Evolutionary conservation across 2,888 invertebrate genomes (phyloP).

Genomic region (Eupithecia inturbata): DNA sequence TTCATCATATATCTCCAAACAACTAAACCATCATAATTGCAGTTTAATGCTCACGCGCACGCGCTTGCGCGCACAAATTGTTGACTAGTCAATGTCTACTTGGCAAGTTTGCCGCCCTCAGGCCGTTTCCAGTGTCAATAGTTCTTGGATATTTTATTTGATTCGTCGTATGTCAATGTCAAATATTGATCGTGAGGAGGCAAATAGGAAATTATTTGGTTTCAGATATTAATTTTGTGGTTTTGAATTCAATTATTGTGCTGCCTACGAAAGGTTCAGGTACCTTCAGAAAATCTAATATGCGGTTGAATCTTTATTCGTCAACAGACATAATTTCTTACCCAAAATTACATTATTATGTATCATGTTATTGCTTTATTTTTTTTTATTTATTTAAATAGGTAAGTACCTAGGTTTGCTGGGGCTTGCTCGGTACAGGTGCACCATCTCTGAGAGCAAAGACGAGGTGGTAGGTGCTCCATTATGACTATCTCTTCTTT

Average conservation of each 20-base stretch:
- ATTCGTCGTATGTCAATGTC: conserved; percentile 19
- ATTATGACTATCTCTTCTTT: too few species aligned
- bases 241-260: background rate
- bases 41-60: background rate
- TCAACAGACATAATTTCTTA: too few species aligned
- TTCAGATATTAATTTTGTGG: background rate
- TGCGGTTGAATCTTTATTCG: too few species aligned
- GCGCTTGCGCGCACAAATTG: background rate
- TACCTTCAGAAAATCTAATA: too few species aligned
- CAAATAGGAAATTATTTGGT: background rate
- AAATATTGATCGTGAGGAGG: conserved; percentile 15
- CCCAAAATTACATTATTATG: background rate
- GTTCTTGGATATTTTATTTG: conserved; percentile 23
- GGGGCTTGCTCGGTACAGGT: too few species aligned
- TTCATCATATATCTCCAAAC: background rate
- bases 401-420: too few species aligned
- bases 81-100: conserved; percentile 15
- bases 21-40: background rate
- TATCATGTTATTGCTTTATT: background rate
- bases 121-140: conserved; percentile 45
- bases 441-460: too few species aligned
- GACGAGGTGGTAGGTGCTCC: too few species aligned
- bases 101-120: conserved; percentile 21
- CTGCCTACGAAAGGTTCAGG: background rate
- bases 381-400: background rate